Percentiles rank a stretch among this genome's conserved stretches.
Conservation (phyloP, 2,797 vertebrate genomes). For the Todus mexicanus region DNA sequence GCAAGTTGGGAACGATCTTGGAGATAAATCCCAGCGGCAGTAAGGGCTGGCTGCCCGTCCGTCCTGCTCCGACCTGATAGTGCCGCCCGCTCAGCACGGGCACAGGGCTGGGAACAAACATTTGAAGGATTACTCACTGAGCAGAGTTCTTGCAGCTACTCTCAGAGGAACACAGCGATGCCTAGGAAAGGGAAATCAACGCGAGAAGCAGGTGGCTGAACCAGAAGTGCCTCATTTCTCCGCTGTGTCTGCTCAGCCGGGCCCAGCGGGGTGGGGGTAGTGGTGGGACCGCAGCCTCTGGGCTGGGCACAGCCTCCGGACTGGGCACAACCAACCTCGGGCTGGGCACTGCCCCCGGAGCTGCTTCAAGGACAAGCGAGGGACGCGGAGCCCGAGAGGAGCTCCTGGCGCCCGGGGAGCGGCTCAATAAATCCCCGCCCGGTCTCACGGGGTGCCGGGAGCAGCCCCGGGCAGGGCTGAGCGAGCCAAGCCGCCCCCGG, state of each 20-base stretch:
- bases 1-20: background rate
- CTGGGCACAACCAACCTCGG: background rate
- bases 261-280: background rate
- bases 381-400: background rate
- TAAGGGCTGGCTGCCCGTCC: background rate
- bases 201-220: fast-evolving
- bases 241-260: background rate
- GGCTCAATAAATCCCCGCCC: background rate
- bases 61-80: fast-evolving
- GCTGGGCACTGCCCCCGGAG: background rate
- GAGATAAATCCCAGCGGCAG: background rate
- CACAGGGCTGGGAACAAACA: background rate
- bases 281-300: background rate
- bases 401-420: background rate
- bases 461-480: too few species aligned
- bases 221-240: background rate
- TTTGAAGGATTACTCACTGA: slow-evolving; percentile 23
- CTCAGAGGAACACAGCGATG: background rate
- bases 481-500: background rate
- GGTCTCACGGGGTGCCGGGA: background rate
- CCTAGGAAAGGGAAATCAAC: background rate
- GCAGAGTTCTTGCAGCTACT: background rate
- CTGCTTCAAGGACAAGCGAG: background rate
- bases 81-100: background rate
- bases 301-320: background rate